Percentiles rank a stretch among this genome's conserved stretches.
phyloP scores from a whole-genome alignment of 2,888 invertebrate genomes.

The Lymantria dispar region DNA sequence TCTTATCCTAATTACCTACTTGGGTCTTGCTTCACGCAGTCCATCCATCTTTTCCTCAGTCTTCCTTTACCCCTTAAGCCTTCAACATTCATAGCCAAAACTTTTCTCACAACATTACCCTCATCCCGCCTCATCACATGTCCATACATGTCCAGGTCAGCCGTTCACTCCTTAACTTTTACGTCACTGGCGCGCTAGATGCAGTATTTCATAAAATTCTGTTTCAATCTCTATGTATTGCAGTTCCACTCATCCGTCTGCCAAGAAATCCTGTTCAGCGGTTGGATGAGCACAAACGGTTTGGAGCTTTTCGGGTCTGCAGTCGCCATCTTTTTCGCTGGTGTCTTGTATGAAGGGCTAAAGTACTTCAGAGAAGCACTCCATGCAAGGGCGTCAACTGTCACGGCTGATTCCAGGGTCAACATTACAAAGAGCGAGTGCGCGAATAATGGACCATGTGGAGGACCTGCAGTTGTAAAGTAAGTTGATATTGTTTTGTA shows the following conservation, averaged over 20 bases:
- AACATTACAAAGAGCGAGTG: constrained; percentile 78
- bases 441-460: constrained; percentile 60
- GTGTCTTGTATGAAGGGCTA: constrained; percentile 96
- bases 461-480: constrained; percentile 66
- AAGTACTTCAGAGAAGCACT: constrained; percentile 88
- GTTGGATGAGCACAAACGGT: constrained; percentile 88
- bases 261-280: constrained; percentile 90
- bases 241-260: constrained; percentile 90
- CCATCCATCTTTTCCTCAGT: no score
- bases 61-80: no score
- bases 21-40: no score
- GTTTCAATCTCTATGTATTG: constrained; percentile 42
- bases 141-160: no score
- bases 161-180: no score
- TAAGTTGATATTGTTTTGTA: constrained; percentile 33
- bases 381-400: constrained; percentile 51
- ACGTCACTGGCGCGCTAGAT: no score
- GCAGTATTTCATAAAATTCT: neutral
- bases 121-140: no score
- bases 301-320: constrained; percentile 93
- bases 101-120: no score
- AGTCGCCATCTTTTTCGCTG: constrained; percentile 93
- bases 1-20: no score
- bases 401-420: constrained; percentile 64
- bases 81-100: no score